Conservation (phyloP, 1,140 invertebrate genomes). For the Steinernema khuongi region DNA sequence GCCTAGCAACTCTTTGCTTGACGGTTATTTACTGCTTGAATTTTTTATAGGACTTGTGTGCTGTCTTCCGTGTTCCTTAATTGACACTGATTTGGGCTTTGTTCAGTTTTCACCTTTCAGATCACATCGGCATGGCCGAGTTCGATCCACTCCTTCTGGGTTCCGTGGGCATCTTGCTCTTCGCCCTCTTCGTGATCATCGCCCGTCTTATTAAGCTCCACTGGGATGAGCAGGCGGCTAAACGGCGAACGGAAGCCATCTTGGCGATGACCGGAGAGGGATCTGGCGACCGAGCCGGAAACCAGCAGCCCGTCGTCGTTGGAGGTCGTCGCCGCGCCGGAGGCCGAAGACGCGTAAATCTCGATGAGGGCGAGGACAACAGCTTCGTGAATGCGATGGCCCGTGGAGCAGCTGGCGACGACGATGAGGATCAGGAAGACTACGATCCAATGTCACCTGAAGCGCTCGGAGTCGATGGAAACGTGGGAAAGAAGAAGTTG, state of each 20-base stretch:
- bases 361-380: constrained; percentile 27
- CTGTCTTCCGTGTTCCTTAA: no score
- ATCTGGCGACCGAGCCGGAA: constrained; percentile 12
- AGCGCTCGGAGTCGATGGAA: constrained; percentile 24
- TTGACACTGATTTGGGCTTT: no score
- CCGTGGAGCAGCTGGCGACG: constrained; percentile 13
- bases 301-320: constrained; percentile 16
- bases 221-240: constrained; percentile 32
- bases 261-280: constrained; percentile 29
- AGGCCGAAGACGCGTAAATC: constrained; percentile 32
- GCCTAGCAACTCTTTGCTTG: no score
- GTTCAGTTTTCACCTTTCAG: no score
- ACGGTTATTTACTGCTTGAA: no score
- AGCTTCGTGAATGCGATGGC: constrained; percentile 30
- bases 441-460: constrained; percentile 24
- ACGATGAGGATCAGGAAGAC: constrained; percentile 22
- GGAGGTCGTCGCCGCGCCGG: constrained; percentile 24
- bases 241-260: constrained; percentile 24
- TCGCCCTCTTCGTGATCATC: constrained; percentile 25
- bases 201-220: constrained; percentile 30
- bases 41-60: no score
- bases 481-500: constrained; percentile 55
- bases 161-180: constrained; percentile 26
- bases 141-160: constrained; percentile 33
- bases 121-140: no score